These are phyloP conservation scores for Mizuhopecten yessoensis DNA, from an alignment of 1,140 invertebrate species.

Conservation along the genomic window DNA sequence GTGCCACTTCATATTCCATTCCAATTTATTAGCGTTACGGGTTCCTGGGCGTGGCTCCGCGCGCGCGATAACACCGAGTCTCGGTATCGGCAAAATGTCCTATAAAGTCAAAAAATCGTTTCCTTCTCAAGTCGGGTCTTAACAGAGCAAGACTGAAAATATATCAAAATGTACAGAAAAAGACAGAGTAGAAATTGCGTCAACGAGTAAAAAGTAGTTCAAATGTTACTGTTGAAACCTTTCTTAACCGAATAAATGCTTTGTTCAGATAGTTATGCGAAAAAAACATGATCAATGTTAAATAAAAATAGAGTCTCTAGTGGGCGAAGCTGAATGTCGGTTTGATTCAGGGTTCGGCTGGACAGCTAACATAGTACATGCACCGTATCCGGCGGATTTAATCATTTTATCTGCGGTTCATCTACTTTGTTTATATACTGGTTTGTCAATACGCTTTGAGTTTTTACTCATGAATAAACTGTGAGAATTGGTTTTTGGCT, in stretches of 20 bases:
- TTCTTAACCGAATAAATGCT: no score
- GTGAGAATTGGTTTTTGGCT: no score
- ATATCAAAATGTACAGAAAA: background rate
- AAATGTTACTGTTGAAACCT: no score
- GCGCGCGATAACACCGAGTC: conserved; percentile 7
- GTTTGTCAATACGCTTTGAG: background rate
- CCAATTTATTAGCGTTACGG: conserved; percentile 3
- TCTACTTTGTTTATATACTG: background rate
- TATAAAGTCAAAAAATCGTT: background rate
- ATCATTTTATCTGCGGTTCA: background rate
- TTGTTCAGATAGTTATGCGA: no score
- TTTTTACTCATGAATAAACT: no score
- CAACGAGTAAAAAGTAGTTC: no score
- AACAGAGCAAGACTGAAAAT: background rate
- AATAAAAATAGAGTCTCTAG: background rate
- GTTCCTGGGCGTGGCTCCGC: background rate
- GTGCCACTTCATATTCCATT: conserved; percentile 4
- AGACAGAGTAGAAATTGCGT: background rate
- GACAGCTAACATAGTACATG: no score
- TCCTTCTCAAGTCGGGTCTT: background rate
- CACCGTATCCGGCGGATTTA: background rate
- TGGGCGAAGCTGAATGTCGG: background rate
- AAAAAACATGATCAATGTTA: no score
- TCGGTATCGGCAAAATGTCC: background rate
- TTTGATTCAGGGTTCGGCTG: background rate